Base-by-base conservation (phyloP, 2,797 vertebrate genomes). In the Cephalopachus bancanus region DNA sequence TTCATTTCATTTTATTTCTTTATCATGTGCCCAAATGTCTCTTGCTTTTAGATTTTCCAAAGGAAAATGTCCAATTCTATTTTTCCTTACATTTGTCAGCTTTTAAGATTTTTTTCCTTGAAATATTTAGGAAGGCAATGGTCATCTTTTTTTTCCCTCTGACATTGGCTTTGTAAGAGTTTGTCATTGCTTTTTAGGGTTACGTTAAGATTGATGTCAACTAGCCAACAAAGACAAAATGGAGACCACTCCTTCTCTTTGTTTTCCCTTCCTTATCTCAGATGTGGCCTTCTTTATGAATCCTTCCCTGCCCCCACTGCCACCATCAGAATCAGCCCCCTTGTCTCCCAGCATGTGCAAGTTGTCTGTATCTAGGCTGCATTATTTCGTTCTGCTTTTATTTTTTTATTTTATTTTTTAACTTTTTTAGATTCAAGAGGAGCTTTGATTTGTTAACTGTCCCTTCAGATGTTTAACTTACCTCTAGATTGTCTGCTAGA, bases 291-390 rank as follows among this genome's bases (percentile, higher is more conserved):
- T 86, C 19, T 14, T 59, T 17, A 0, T 4, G 19, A 9, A 3
- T 49, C 49, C 12, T 64, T 74, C 24, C 1, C 22, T n/a, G 15
- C 26, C 44, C 44, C 44, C 44, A 44, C 33, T 28, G 26, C 19
- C 6, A 12, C 28, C 33, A 0, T 37, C 55, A 71, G 17, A 24
- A 9, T 28, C 10, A 28, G 4, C 37, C 14, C 60, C 55, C 37
- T 8, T 5, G 3, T 65, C 11, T 22, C 55, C 4, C 4, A 12
- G 33, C 3, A 5, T 5, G 0, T 59, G 28, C 0, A 0, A 22
- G 57, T 17, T 14, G 15, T 84, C 37, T 87, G 1, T 15, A 4
- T 67, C 83, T 14, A 62, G 53, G 28, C 44, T 83, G 57, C 28
- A 1, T 91, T 51, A 17, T 83, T 74, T 85, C 19, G 7, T 57